Evolutionary conservation across 1,140 invertebrate species (phyloP).

Genomic region (Leptoteleia sp.): DNA sequence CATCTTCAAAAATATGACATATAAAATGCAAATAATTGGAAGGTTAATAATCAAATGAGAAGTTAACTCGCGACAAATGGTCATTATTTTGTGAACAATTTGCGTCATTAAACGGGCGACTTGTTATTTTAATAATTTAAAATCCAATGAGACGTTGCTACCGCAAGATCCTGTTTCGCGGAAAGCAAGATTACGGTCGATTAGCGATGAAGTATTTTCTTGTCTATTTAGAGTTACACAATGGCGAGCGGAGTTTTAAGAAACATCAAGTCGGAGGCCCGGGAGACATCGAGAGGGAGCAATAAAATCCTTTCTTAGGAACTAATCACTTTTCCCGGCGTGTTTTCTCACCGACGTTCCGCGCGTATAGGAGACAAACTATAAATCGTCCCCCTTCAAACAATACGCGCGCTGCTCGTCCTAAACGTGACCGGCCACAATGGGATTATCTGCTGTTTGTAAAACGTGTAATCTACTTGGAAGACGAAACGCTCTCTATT

Average conservation of each 20-base stretch:
- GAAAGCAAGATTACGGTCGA: conserved; percentile 27
- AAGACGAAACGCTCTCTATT: conserved; percentile 48
- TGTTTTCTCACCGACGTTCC: conserved; percentile 52
- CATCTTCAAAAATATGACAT: no score
- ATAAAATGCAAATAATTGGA: no score
- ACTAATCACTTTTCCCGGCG: conserved; percentile 67
- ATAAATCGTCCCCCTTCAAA: conserved; percentile 51
- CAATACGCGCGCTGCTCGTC: conserved; percentile 44
- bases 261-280: conserved; percentile 42
- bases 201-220: conserved; percentile 49
- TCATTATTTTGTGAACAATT: no score
- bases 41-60: no score
- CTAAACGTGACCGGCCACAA: conserved; percentile 64
- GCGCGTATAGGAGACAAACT: conserved; percentile 25
- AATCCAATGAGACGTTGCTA: background rate
- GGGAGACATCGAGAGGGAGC: conserved; percentile 39
- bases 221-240: conserved; percentile 36
- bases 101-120: no score
- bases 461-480: conserved; percentile 59
- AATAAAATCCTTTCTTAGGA: conserved; percentile 68
- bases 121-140: no score
- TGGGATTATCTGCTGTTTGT: conserved; percentile 61
- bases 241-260: conserved; percentile 39
- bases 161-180: conserved; percentile 6
- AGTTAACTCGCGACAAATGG: no score